Evolutionary conservation across 2,797 vertebrate species (phyloP).

Genomic region (Thunnus albacares): DNA sequence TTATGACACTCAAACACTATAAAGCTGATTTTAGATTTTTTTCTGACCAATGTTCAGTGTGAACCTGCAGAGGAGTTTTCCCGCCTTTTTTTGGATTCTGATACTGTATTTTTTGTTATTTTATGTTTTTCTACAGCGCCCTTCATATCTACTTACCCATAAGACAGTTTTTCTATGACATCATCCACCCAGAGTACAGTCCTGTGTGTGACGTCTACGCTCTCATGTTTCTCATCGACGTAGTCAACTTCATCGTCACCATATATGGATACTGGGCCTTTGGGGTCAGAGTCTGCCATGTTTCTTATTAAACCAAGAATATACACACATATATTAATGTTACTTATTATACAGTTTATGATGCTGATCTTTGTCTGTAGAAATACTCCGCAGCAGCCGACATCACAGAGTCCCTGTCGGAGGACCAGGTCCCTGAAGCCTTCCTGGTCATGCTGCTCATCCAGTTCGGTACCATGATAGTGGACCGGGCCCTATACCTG

Average conservation of each 20-base stretch:
- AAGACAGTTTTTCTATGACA: constrained; percentile 89
- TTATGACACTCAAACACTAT: too few species aligned
- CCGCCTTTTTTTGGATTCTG: neutral
- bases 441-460: constrained; percentile 89
- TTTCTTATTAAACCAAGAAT: neutral
- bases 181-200: constrained; percentile 89
- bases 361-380: constrained; percentile 56
- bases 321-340: neutral
- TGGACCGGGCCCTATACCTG: constrained; percentile 88
- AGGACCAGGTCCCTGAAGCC: constrained; percentile 88
- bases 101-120: neutral
- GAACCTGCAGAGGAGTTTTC: neutral
- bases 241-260: constrained; percentile 86
- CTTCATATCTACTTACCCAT: constrained; percentile 87
- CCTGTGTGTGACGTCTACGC: constrained; percentile 85
- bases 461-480: constrained; percentile 88
- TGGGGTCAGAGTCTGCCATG: constrained; percentile 77
- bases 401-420: constrained; percentile 86
- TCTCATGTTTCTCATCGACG: constrained; percentile 86
- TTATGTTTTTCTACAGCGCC: constrained; percentile 68
- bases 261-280: constrained; percentile 89
- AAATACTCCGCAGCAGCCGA: constrained; percentile 85
- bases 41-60: too few species aligned
- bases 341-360: neutral
- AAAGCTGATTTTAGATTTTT: too few species aligned